Percentiles rank a stretch among this genome's conserved stretches.
phyloP scores from a whole-genome alignment of 2,113 vertebrate genomes.

The Sinosuthora webbiana region DNA sequence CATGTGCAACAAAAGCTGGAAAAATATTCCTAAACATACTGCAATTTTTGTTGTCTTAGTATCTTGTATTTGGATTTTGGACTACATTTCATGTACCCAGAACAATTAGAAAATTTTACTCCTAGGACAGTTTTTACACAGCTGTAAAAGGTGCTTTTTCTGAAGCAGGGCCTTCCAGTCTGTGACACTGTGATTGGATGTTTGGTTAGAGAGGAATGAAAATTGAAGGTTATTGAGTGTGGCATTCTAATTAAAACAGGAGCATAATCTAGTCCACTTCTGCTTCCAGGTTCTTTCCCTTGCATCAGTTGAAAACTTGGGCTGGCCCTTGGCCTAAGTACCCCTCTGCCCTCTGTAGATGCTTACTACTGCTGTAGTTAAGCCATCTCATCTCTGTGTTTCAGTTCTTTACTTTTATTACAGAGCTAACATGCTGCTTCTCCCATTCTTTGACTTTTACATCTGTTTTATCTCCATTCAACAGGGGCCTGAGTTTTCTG shows the following conservation, averaged over 20 bases:
- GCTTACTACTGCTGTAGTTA: not conserved
- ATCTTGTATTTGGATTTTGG: conserved; percentile 39
- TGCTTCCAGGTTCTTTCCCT: not conserved
- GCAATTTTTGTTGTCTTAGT: not conserved
- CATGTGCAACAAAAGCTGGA: not conserved
- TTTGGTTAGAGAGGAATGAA: not conserved
- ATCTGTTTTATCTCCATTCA: not conserved
- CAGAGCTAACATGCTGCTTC: not conserved
- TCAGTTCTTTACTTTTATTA: not conserved
- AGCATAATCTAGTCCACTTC: not conserved
- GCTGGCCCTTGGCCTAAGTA: not conserved
- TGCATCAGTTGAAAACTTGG: not conserved
- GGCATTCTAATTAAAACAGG: not conserved
- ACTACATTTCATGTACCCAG: not conserved
- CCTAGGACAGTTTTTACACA: conserved; percentile 31
- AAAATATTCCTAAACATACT: not conserved
- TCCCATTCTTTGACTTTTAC: not conserved
- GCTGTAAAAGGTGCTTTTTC: conserved; percentile 37
- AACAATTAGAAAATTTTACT: conserved; percentile 33
- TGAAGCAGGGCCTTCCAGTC: conserved; percentile 53
- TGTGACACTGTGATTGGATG: conserved; percentile 21
- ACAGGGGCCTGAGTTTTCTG: not conserved
- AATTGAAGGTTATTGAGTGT: not conserved
- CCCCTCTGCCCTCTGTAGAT: not conserved
- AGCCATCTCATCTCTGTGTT: not conserved